These are phyloP conservation scores for Drosophila imparisetae DNA, from an alignment of 2,888 invertebrate genomes.

Conservation along the genomic window DNA sequence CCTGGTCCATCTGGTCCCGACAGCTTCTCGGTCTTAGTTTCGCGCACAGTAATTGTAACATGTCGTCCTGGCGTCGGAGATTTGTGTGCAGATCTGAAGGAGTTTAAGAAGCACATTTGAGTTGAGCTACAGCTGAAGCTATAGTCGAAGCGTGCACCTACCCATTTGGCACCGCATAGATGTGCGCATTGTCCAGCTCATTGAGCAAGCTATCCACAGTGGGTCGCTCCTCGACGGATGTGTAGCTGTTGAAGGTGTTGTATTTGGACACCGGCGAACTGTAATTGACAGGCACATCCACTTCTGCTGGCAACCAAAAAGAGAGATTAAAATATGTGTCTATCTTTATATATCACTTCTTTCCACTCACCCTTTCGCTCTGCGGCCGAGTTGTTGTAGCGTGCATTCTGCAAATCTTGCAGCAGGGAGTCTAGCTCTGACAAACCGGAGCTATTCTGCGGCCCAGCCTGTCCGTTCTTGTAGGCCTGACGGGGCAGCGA, in stretches of 20 bases:
- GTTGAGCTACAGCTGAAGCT: background rate
- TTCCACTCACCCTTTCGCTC: conserved; percentile 85
- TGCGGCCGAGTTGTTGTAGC: conserved; percentile 85
- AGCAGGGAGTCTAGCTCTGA: conserved; percentile 96
- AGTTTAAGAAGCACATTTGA: background rate
- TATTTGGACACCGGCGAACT: conserved; percentile 84
- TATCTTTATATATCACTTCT: background rate
- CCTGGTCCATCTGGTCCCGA: conserved; percentile 84
- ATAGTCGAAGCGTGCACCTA: conserved; percentile 77
- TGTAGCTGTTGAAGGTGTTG: conserved; percentile 80
- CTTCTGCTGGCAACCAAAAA: conserved; percentile 58
- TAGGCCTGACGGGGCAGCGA: conserved; percentile 72
- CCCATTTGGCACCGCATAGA: conserved; percentile 91
- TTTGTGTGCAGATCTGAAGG: conserved; percentile 73
- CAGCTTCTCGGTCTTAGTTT: conserved; percentile 87
- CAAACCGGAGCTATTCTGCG: conserved; percentile 86
- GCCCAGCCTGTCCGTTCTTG: conserved; percentile 56
- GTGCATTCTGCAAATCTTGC: conserved; percentile 94
- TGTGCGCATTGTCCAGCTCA: conserved; percentile 88
- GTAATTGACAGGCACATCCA: conserved; percentile 78
- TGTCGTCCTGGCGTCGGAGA: conserved; percentile 85
- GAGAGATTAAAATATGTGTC: background rate
- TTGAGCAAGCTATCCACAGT: conserved; percentile 95
- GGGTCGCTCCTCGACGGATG: conserved; percentile 86
- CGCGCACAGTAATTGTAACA: conserved; percentile 87